A percentile compares a stretch with the other conserved stretches of the same genome.
These are phyloP conservation scores for Vidua chalybeata DNA, from an alignment of 2,113 vertebrate genomes.

Conservation along the genomic window DNA sequence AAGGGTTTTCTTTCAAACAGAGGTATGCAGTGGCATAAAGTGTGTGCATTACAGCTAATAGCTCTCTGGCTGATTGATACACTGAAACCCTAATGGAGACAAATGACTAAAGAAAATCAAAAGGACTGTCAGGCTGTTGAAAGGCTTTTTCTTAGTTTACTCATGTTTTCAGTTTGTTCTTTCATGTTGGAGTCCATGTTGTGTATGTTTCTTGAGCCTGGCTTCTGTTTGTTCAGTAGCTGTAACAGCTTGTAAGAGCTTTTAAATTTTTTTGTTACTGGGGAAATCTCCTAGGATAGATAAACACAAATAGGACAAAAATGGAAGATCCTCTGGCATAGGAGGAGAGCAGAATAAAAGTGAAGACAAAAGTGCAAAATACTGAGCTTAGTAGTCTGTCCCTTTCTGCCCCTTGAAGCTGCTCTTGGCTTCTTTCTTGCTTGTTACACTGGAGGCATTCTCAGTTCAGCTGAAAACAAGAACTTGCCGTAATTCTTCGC, in stretches of 20 bases:
- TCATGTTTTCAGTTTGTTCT: background rate
- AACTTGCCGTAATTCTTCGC: background rate
- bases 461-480: background rate
- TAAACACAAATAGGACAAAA: background rate
- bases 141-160: background rate
- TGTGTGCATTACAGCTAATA: background rate
- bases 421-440: background rate
- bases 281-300: background rate
- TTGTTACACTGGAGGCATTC: background rate
- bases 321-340: background rate
- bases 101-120: background rate
- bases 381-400: background rate
- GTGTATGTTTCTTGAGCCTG: background rate
- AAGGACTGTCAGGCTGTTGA: background rate
- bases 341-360: slow-evolving; percentile 1
- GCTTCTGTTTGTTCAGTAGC: background rate
- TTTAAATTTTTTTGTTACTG: background rate
- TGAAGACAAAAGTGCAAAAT: background rate
- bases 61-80: background rate
- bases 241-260: background rate
- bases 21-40: background rate
- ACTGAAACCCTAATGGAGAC: background rate
- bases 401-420: background rate
- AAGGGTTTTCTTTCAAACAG: background rate
- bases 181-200: background rate